Evolutionary conservation across 1,140 invertebrate species (phyloP), one percentile per base, ranked within the genome.

Genomic region (Globodera rostochiensis): DNA sequence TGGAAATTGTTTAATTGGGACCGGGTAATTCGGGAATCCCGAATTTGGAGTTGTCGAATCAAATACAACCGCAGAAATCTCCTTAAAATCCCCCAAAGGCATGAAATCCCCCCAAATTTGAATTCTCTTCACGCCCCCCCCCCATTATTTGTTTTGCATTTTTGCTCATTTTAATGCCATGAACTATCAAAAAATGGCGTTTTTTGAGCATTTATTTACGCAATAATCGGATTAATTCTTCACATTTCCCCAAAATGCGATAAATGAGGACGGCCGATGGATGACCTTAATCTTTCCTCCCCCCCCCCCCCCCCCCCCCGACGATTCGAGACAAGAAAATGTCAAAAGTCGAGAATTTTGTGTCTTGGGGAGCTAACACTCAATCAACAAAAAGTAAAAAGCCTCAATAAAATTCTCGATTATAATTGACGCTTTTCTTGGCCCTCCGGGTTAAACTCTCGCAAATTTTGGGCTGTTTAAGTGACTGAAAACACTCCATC

Each of bases 141-240:
- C n/a, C n/a, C n/a, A 60, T 15, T 19, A 60, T 4, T 15, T 73
- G 71, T 73, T 53, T 73, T 11, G 11, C 71, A 73, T 19, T 73
- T 73, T 53, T n/a, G 5, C 46, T 5, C 11, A 73, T 73, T 19
- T 73, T 73, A 73, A 73, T 13, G 50, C 50, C 13, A 19, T 73
- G 2, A 11, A 5, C 50, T 73, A 73, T 73, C 11, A 15, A n/a
- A 49, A 47, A 46, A 13, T 71, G 47, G 8, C 70, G 50, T 73
- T 73, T 73, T 73, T 73, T 73, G 57, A 50, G 57, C 57, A 6
- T 60, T 60, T 60, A 60, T 60, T 60, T 60, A 60, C 57, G 57
- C 57, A 60, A 60, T 60, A 60, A 60, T 60, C 57, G 57, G 57
- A 60, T 60, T 60, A 60, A 60, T 60, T 19, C 57, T 19, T 60